phyloP scores from a whole-genome alignment of 2,113 vertebrate species.

The Urocolius indicus region DNA sequence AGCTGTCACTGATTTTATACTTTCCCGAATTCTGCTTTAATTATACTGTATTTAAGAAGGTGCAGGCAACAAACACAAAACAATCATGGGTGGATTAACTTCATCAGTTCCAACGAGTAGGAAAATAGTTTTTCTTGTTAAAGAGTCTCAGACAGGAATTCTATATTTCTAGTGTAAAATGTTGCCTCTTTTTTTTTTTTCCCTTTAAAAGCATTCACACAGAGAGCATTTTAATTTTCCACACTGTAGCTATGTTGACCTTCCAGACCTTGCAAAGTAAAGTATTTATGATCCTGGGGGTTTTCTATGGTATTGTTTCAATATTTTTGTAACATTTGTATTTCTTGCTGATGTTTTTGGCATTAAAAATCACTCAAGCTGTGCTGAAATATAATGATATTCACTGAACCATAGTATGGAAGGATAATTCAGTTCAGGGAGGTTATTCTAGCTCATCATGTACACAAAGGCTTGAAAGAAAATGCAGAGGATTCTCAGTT shows the following conservation, averaged over 20 bases:
- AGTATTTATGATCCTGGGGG: constrained; percentile 79
- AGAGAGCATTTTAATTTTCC: constrained; percentile 81
- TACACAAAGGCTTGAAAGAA: constrained; percentile 82
- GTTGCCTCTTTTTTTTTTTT: not conserved
- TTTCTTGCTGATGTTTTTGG: constrained; percentile 84
- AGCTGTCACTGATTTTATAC: not conserved
- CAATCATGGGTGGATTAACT: constrained; percentile 34
- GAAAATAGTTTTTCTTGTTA: constrained; percentile 51
- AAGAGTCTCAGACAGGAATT: constrained; percentile 38
- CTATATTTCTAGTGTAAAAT: constrained; percentile 46
- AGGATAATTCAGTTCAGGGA: constrained; percentile 84
- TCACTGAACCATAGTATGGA: constrained; percentile 80
- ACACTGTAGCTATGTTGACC: constrained; percentile 75
- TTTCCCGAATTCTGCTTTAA: constrained; percentile 43
- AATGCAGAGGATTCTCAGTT: constrained; percentile 76
- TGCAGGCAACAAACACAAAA: not conserved
- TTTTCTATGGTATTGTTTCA: constrained; percentile 80
- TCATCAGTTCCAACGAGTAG: not conserved
- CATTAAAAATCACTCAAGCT: constrained; percentile 87
- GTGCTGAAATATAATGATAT: constrained; percentile 84
- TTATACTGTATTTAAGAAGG: constrained; percentile 56
- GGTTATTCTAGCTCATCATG: constrained; percentile 84
- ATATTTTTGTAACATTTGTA: constrained; percentile 84
- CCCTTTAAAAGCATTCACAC: constrained; percentile 48
- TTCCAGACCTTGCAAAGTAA: constrained; percentile 81